phyloP scores from a whole-genome alignment of 2,113 vertebrate genomes.

The Mobula hypostoma region DNA sequence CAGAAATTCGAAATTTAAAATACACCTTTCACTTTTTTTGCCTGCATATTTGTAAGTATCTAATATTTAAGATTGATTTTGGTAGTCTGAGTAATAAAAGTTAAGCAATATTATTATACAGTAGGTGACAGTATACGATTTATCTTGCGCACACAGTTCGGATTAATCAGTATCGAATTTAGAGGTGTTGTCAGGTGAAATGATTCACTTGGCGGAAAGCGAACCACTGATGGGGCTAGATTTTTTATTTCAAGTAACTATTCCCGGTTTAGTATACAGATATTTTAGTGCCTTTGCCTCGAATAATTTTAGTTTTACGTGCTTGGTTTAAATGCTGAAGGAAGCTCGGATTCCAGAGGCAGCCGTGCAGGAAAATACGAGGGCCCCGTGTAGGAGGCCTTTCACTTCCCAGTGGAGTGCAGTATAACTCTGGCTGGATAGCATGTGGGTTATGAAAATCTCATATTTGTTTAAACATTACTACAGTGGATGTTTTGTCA shows the following conservation, averaged over 20 bases:
- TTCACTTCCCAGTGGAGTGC: not conserved
- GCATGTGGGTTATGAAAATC: not conserved
- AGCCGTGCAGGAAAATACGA: not conserved
- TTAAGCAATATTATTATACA: slow-evolving; percentile 1
- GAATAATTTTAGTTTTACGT: not conserved
- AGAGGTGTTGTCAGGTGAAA: not conserved
- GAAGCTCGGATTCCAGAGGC: not conserved
- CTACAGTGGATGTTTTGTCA: not conserved
- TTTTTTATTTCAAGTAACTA: not conserved
- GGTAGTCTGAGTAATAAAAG: not conserved
- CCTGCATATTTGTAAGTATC: not conserved
- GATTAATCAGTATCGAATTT: not conserved
- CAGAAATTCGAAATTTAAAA: not conserved
- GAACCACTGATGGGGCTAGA: not conserved
- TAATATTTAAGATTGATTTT: not conserved
- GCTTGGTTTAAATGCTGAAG: not conserved
- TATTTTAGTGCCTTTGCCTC: not conserved
- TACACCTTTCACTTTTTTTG: not conserved
- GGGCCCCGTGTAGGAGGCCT: not conserved
- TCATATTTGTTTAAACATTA: not conserved
- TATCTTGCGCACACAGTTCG: not conserved
- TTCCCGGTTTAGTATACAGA: not conserved
- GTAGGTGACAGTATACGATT: slow-evolving; percentile 19
- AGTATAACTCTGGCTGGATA: not conserved
- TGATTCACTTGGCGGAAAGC: not conserved